phyloP scores from a whole-genome alignment of 2,797 vertebrate genomes.

The Geotrypetes seraphini region DNA sequence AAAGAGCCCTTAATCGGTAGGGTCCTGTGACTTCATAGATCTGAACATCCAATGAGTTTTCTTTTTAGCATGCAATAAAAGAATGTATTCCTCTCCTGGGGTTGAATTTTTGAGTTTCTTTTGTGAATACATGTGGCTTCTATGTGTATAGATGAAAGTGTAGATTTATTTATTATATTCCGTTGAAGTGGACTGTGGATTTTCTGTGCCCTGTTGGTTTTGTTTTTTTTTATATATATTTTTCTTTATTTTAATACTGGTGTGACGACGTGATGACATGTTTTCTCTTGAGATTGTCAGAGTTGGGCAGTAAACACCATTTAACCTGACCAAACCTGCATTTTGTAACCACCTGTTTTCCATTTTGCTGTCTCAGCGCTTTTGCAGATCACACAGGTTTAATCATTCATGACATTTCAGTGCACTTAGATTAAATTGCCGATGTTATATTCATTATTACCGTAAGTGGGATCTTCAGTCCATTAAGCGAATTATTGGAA shows the following conservation, averaged over 20 bases:
- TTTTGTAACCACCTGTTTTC: constrained; percentile 17
- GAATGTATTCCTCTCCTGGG: too few relatives aligned
- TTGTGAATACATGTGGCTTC: too few relatives aligned
- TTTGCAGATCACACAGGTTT: constrained; percentile 14
- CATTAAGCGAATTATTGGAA: constrained; percentile 26
- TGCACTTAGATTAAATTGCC: constrained; percentile 19
- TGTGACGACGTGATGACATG: neutral
- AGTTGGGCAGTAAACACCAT: neutral
- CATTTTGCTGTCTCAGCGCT: constrained; percentile 27
- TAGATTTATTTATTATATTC: too few relatives aligned
- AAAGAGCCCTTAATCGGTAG: too few relatives aligned
- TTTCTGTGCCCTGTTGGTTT: too few relatives aligned
- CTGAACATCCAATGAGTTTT: too few relatives aligned
- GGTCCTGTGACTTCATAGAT: too few relatives aligned
- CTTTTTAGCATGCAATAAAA: too few relatives aligned
- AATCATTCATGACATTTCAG: constrained; percentile 23
- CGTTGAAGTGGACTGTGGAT: too few relatives aligned
- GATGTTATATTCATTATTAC: constrained; percentile 15
- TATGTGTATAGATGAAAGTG: too few relatives aligned
- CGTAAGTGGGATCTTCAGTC: constrained; percentile 17
- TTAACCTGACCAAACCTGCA: constrained; percentile 22
- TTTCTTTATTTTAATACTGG: constrained; percentile 1
- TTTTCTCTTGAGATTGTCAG: constrained; percentile 4
- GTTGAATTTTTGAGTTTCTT: too few relatives aligned
- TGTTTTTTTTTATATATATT: too few relatives aligned